phyloP scores from a whole-genome alignment of 2,888 invertebrate species.

The Epinotia bilunana region DNA sequence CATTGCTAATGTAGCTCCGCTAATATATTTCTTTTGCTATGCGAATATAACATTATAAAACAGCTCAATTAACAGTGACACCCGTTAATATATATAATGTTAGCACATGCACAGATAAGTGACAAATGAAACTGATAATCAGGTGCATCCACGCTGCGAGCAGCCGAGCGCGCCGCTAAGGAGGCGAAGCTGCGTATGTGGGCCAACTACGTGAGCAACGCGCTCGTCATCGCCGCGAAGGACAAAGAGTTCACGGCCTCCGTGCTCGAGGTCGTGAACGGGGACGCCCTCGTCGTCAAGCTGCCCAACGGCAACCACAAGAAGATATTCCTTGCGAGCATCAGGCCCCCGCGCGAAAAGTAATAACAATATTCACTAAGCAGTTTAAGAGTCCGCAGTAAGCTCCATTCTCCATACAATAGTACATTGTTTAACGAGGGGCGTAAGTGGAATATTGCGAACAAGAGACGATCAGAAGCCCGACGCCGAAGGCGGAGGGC shows the following conservation, averaged over 20 bases:
- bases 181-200: slow-evolving; percentile 94
- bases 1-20: slow-evolving; percentile 16
- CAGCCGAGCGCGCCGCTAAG: slow-evolving; percentile 94
- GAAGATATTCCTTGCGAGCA: slow-evolving; percentile 98
- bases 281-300: slow-evolving; percentile 96
- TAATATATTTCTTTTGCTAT: slow-evolving; percentile 23
- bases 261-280: slow-evolving; percentile 96
- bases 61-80: not conserved
- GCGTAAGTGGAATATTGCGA: too few relatives aligned
- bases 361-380: slow-evolving; percentile 51
- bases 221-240: slow-evolving; percentile 89
- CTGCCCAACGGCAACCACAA: slow-evolving; percentile 90
- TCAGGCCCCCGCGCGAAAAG: slow-evolving; percentile 95
- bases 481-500: too few relatives aligned
- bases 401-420: too few relatives aligned
- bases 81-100: not conserved
- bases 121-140: slow-evolving; percentile 10
- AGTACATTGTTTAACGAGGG: too few relatives aligned
- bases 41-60: slow-evolving; percentile 30
- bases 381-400: too few relatives aligned
- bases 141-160: slow-evolving; percentile 91
- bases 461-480: too few relatives aligned
- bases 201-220: slow-evolving; percentile 94
- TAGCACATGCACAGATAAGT: slow-evolving; percentile 3
- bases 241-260: slow-evolving; percentile 93